Conservation (phyloP, 2,888 invertebrate genomes). For the Eledone cirrhosa region DNA sequence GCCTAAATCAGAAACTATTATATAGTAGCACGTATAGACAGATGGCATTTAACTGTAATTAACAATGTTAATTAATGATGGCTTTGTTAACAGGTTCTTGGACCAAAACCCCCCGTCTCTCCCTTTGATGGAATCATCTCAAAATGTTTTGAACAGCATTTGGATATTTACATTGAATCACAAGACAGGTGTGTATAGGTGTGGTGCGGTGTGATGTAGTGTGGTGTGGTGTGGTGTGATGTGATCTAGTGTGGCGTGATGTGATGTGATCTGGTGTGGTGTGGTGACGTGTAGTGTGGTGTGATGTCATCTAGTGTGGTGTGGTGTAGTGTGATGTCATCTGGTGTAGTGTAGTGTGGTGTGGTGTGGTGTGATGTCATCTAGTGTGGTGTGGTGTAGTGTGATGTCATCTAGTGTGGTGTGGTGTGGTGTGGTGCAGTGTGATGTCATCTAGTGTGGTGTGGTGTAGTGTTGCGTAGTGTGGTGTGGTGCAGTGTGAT, state of each 20-base stretch:
- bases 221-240: background rate
- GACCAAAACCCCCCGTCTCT: conserved; percentile 34
- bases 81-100: background rate
- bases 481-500: background rate
- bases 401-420: conserved; percentile 58
- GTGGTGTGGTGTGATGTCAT: background rate
- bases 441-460: background rate
- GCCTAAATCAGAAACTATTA: too few relatives aligned
- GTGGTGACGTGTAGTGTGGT: conserved; percentile 25
- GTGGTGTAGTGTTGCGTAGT: background rate
- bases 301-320: background rate
- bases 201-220: background rate
- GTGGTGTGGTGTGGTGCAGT: conserved; percentile 25
- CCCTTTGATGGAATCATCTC: conserved; percentile 86
- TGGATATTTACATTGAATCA: conserved; percentile 94
- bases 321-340: background rate
- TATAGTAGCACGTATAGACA: too few relatives aligned
- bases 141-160: conserved; percentile 91
- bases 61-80: too few relatives aligned
- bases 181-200: conserved; percentile 75
- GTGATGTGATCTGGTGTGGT: too few relatives aligned
- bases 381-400: background rate
- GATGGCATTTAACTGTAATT: too few relatives aligned
- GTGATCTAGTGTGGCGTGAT: too few relatives aligned
- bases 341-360: too few relatives aligned